phyloP scores from a whole-genome alignment of 2,888 invertebrate genomes.

The Dolomedes plantarius region DNA sequence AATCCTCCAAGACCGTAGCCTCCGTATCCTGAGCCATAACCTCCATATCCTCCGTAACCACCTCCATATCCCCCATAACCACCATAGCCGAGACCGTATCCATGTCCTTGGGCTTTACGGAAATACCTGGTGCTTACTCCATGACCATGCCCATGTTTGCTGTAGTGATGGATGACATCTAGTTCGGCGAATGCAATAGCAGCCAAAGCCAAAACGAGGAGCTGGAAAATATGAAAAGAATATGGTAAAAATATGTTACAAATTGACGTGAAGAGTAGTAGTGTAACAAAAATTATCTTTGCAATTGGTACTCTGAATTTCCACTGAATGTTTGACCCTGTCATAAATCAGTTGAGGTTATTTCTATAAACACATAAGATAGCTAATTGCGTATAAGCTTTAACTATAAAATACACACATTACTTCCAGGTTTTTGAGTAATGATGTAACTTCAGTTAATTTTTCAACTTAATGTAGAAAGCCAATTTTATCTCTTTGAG shows the following conservation, averaged over 20 bases:
- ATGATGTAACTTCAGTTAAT: no score
- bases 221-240: neutral
- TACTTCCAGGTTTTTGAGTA: no score
- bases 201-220: neutral
- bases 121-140: neutral
- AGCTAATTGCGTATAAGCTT: no score
- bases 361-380: no score
- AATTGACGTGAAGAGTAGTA: no score
- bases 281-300: no score
- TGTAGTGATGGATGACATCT: neutral
- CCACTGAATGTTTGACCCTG: no score
- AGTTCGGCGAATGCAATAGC: neutral
- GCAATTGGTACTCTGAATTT: no score
- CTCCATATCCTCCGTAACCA: conserved; percentile 10
- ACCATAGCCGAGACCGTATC: conserved; percentile 4
- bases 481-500: no score
- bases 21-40: conserved; percentile 25
- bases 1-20: neutral
- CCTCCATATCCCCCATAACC: conserved; percentile 15
- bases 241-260: neutral
- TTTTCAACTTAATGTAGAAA: no score
- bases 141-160: conserved; percentile 7
- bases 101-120: conserved; percentile 21
- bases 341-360: no score
- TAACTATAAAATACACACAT: no score